Evolutionary conservation across 2,797 vertebrate genomes (phyloP), one percentile per base, ranked within the genome.

Genomic region (Liparis tanakae): DNA sequence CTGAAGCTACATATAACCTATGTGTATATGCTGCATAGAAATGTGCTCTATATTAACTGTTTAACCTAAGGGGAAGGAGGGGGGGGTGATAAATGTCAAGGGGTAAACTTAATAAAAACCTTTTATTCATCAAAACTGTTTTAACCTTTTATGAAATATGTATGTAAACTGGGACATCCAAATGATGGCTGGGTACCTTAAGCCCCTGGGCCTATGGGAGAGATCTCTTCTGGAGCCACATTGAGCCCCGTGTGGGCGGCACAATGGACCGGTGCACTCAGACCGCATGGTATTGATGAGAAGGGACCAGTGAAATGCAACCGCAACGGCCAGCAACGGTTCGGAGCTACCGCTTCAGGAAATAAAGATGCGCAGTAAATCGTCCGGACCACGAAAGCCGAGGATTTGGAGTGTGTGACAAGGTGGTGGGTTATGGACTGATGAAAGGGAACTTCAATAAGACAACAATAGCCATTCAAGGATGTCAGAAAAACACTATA

Each of bases 1-100:
- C 89, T 74, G 74, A 61, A 86, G 88, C 83, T 82, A 83, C 73
- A 58, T 53, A 60, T 87, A 89, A 92, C 91, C 87, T 90, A 88
- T 85, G 74, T 83, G 78, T 60, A 50, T 25, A 61, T 10, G 41
- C 72, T 65, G 70, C 75, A 75, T 81, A 74, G 77, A 80, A 88
- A 84, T 33, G 17, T 57, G 71, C 65, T 69, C 60, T 57, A 66
- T 75, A 80, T 82, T 65, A 75, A 56, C 51, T 30, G 22, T 79
- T 37, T 76, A 51, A 82, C 72, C 67, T 18, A 55, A 43, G 72
- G 41, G 5, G 2, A n/a, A 46, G 8, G 13, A 33, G 0, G 13
- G 36, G 0, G 17, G 48, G 50, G 68, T 39, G 5, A 65, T 57
- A 6, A 67, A 67, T 53, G 10, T 50, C 46, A 51, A 25, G 9